Evolutionary conservation across 2,888 invertebrate species (phyloP), one percentile per base, ranked within the genome.

Genomic region (Rosalia funebris): DNA sequence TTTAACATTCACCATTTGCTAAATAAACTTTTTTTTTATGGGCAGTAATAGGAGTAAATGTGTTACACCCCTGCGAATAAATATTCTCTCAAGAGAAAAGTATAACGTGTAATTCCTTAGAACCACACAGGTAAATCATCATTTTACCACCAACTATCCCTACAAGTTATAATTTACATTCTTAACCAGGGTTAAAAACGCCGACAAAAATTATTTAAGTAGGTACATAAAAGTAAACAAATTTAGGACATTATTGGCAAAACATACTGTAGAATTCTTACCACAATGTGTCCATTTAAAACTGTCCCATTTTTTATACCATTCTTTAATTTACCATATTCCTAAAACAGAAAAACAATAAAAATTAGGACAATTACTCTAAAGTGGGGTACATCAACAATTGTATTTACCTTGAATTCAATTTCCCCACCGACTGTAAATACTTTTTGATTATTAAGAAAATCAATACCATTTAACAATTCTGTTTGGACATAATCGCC

Each of bases 401-500:
- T 25, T 25, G 34, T 34, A 7, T 11, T 32, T 17, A 53, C 53
- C 31, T 42, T 31, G 42, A 12, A 53, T 32, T 41, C 32, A 32
- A 17, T 53, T 31, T 53, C 53, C 20, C 17, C 41, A 12, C 31
- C 39, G 16, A 17, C 20, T 2, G 25, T 11, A 10, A 53, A 16
- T 11, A 53, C n/a, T 25, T 39, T 41, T 16, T 31, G 15, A n/a
- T 32, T 42, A 53, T 42, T 53, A 25, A 50, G 50, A 14, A 50
- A 50, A 39, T 42, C 42, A 5, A 32, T 25, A 4, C 53, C 53
- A 56, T 61, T 68, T 57, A 68, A 14, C 12, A 68, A 25, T 56
- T 61, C 67, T 14, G 67, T 63, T 48, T 56, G 42, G 37, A 67
- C 58, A 14, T 55, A 50, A 31, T 64, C 67, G 42, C 62, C 66